A percentile compares a stretch with the other conserved stretches of the same genome.
phyloP scores from a whole-genome alignment of 2,797 vertebrate species.

The Heliangelus exortis region DNA sequence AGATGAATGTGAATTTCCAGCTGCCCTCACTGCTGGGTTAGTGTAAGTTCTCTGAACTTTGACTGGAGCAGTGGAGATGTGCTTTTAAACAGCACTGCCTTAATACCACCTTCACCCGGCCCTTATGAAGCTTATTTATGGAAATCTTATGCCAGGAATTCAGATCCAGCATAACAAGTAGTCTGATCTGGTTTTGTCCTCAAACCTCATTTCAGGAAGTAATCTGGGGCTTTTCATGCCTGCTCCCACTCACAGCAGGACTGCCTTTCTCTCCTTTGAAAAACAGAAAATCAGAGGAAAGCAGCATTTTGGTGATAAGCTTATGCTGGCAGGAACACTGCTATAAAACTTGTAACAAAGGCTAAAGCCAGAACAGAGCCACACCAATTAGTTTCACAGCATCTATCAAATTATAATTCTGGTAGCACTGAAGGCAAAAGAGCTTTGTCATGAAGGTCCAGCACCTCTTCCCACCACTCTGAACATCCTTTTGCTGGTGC shows the following conservation, averaged over 20 bases:
- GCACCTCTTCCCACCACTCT: background rate
- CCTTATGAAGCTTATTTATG: background rate
- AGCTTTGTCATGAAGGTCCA: background rate
- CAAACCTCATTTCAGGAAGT: slow-evolving; percentile 20
- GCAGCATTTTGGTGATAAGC: slow-evolving; percentile 20
- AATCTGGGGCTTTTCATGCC: slow-evolving; percentile 1
- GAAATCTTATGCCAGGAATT: background rate
- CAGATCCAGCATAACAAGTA: background rate
- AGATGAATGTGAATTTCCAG: background rate
- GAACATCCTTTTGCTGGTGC: background rate
- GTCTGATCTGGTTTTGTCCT: background rate
- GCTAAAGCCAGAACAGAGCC: background rate
- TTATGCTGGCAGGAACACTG: background rate
- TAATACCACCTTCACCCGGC: background rate
- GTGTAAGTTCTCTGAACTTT: background rate
- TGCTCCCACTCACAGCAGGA: background rate
- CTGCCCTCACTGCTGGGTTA: background rate
- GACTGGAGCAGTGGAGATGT: background rate
- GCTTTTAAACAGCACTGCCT: background rate
- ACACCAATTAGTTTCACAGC: background rate
- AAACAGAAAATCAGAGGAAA: slow-evolving; percentile 36
- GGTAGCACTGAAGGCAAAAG: background rate
- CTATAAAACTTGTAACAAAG: slow-evolving; percentile 12
- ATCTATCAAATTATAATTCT: background rate
- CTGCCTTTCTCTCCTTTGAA: slow-evolving; percentile 4